phyloP scores from a whole-genome alignment of 2,113 vertebrate genomes.

The Strix aluco region DNA sequence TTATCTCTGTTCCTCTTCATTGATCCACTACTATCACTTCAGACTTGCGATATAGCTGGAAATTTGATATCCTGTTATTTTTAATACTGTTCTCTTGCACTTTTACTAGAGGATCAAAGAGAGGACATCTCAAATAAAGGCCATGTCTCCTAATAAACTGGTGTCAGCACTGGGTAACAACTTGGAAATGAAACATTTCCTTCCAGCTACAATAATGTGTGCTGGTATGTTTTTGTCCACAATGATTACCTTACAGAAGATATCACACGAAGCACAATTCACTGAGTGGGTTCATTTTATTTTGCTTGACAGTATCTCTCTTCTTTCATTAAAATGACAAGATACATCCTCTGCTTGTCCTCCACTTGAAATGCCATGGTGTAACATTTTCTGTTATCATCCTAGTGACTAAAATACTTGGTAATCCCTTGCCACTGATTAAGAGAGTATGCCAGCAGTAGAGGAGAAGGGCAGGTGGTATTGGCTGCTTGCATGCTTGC shows the following conservation, averaged over 20 bases:
- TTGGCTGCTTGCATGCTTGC: neutral
- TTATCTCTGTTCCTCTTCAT: neutral
- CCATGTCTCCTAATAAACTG: neutral
- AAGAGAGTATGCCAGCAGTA: neutral
- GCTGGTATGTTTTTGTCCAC: neutral
- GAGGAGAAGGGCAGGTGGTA: neutral
- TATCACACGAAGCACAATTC: neutral
- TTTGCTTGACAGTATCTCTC: neutral
- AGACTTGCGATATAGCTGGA: neutral
- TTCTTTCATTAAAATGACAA: neutral
- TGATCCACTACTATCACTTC: neutral
- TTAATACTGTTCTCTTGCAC: neutral
- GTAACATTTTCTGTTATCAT: neutral
- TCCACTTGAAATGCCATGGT: neutral
- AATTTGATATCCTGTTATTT: conserved; percentile 16
- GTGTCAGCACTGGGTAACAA: neutral
- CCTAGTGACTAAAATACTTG: neutral
- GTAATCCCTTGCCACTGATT: neutral
- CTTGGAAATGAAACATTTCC: neutral
- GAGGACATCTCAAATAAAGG: neutral
- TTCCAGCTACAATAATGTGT: neutral
- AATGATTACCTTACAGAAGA: neutral
- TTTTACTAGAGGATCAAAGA: neutral
- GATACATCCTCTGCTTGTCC: neutral
- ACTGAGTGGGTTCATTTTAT: neutral